A percentile compares a stretch with the other conserved stretches of the same genome.
Evolutionary conservation across 2,888 invertebrate genomes (phyloP).

Genomic region (Hedya salicella): DNA sequence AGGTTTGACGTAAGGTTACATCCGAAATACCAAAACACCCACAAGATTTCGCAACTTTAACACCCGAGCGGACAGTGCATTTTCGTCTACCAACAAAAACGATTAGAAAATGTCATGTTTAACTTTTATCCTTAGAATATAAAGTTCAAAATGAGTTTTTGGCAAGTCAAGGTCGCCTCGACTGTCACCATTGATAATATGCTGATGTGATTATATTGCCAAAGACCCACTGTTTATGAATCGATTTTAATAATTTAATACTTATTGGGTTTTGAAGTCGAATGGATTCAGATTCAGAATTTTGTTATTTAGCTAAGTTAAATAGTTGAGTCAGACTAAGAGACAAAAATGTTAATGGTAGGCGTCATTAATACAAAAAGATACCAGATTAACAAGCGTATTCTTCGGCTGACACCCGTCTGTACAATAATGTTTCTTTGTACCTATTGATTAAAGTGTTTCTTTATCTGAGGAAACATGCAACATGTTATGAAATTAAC

Average conservation of each 20-base stretch:
- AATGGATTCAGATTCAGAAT: conserved; percentile 20
- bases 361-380: not conserved
- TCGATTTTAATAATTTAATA: conserved; percentile 27
- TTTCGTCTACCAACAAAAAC: conserved; percentile 16
- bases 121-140: conserved; percentile 21
- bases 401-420: too few species aligned
- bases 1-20: conserved; percentile 51
- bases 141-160: conserved; percentile 30
- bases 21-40: conserved; percentile 51
- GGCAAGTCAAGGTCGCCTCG: conserved; percentile 51
- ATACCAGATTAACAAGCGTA: not conserved
- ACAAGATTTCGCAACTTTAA: conserved; percentile 44
- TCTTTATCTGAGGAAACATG: too few species aligned
- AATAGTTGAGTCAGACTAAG: conserved; percentile 16
- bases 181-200: conserved; percentile 50
- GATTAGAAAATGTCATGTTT: conserved; percentile 8
- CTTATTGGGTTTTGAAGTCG: conserved; percentile 26
- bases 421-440: too few species aligned
- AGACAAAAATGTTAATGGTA: conserved; percentile 13
- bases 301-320: conserved; percentile 10
- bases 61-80: conserved; percentile 29
- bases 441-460: too few species aligned
- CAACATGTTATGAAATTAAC: too few species aligned
- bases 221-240: conserved; percentile 43
- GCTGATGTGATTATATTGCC: conserved; percentile 49